phyloP scores from a whole-genome alignment of 2,888 invertebrate genomes.

The Anoplius nigerrimus region DNA sequence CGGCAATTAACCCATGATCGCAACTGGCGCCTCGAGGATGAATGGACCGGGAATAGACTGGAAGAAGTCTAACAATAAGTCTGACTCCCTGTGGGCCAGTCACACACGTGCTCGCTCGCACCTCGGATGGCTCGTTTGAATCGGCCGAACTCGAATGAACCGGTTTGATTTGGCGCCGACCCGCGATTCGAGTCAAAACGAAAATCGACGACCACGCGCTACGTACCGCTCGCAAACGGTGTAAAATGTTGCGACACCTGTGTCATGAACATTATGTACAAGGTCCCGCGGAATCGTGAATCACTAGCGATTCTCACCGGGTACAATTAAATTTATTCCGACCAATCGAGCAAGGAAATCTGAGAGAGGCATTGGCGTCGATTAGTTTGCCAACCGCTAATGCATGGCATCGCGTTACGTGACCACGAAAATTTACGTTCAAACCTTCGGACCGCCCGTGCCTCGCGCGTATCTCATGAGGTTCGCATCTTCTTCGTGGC shows the following conservation, averaged over 20 bases:
- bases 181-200: too few relatives aligned
- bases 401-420: background rate
- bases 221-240: too few relatives aligned
- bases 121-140: too few relatives aligned
- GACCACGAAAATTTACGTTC: constrained; percentile 6
- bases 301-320: background rate
- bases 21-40: background rate
- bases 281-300: too few relatives aligned
- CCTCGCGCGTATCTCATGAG: constrained; percentile 7
- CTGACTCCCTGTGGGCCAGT: background rate
- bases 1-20: too few relatives aligned
- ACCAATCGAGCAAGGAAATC: constrained; percentile 18
- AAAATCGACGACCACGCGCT: too few relatives aligned
- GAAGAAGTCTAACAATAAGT: background rate
- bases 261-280: too few relatives aligned
- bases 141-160: too few relatives aligned
- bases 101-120: too few relatives aligned
- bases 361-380: constrained; percentile 18
- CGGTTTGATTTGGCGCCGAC: too few relatives aligned
- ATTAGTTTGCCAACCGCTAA: constrained; percentile 3
- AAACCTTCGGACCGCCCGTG: constrained; percentile 9
- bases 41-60: background rate
- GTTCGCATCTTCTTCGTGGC: background rate
- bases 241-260: too few relatives aligned
- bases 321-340: constrained; percentile 14